phyloP scores from a whole-genome alignment of 64 coral and sea anemone genomes.

The Montipora sp. region DNA sequence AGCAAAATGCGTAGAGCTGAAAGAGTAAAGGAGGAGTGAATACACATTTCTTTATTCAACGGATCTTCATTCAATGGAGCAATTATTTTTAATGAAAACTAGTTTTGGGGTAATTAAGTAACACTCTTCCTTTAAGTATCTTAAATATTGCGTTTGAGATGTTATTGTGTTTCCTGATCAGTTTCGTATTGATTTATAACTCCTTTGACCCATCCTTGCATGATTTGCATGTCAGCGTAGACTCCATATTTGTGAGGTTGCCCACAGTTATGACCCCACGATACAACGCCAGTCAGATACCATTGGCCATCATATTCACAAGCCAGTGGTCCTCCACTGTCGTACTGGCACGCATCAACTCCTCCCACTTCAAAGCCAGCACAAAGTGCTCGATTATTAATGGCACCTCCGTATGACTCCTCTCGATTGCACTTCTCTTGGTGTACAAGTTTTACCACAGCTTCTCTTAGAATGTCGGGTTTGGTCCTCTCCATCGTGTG shows the following conservation, averaged over 20 bases:
- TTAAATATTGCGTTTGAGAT: no score
- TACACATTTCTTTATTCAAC: no score
- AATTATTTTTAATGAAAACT: no score
- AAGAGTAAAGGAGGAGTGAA: no score
- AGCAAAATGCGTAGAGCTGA: no score
- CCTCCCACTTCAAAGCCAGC: conserved; percentile 72
- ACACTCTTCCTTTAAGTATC: no score
- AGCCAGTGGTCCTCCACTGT: conserved; percentile 73
- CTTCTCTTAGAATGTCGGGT: conserved; percentile 61
- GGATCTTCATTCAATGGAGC: no score
- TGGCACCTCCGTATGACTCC: conserved; percentile 52
- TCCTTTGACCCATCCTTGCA: conserved; percentile 55
- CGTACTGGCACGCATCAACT: conserved; percentile 75
- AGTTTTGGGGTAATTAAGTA: no score
- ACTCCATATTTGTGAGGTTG: conserved; percentile 70
- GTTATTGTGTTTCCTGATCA: no score
- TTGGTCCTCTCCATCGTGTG: conserved; percentile 60
- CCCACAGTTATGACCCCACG: conserved; percentile 70
- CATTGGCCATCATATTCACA: conserved; percentile 56
- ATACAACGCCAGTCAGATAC: conserved; percentile 76
- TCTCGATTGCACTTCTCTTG: conserved; percentile 60
- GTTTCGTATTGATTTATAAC: neutral
- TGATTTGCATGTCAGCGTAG: conserved; percentile 66
- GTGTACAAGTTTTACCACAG: conserved; percentile 55
- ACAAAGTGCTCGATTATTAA: conserved; percentile 45